Evolutionary conservation across 2,888 invertebrate genomes (phyloP).

Genomic region (Trichacis sp.): DNA sequence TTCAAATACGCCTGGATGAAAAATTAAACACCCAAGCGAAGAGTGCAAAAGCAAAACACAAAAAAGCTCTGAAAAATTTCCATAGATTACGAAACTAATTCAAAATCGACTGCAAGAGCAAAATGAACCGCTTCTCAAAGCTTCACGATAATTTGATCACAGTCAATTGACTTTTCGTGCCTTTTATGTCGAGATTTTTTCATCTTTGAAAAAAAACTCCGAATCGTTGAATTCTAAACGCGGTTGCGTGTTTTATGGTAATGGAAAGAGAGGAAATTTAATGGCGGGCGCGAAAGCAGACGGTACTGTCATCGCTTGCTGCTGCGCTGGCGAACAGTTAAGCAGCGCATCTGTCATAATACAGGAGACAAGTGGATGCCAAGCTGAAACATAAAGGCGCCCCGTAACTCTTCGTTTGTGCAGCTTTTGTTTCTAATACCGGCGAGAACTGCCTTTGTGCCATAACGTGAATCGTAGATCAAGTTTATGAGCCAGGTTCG

Average conservation of each 20-base stretch:
- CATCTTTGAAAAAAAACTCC: no score
- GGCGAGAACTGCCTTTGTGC: constrained; percentile 48
- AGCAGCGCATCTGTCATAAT: constrained; percentile 64
- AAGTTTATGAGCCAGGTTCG: constrained; percentile 53
- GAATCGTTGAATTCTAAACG: no score
- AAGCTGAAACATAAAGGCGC: constrained; percentile 56
- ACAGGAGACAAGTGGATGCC: constrained; percentile 62
- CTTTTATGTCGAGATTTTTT: neutral
- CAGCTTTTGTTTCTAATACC: constrained; percentile 56
- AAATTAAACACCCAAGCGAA: constrained; percentile 65
- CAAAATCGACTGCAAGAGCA: constrained; percentile 5
- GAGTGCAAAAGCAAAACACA: constrained; percentile 56
- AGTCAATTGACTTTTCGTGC: neutral
- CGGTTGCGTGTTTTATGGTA: constrained; percentile 19
- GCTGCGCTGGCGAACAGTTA: constrained; percentile 26
- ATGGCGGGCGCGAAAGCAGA: constrained; percentile 14
- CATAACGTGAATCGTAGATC: constrained; percentile 54
- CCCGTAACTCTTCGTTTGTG: constrained; percentile 60
- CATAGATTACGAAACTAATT: no score
- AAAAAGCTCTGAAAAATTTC: constrained; percentile 43
- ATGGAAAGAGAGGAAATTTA: constrained; percentile 28
- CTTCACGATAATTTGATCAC: neutral
- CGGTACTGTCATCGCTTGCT: constrained; percentile 11
- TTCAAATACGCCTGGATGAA: constrained; percentile 67
- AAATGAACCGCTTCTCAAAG: neutral